These are phyloP conservation scores for Drosophila kanekoi DNA, from an alignment of 2,888 invertebrate genomes.

Conservation along the genomic window DNA sequence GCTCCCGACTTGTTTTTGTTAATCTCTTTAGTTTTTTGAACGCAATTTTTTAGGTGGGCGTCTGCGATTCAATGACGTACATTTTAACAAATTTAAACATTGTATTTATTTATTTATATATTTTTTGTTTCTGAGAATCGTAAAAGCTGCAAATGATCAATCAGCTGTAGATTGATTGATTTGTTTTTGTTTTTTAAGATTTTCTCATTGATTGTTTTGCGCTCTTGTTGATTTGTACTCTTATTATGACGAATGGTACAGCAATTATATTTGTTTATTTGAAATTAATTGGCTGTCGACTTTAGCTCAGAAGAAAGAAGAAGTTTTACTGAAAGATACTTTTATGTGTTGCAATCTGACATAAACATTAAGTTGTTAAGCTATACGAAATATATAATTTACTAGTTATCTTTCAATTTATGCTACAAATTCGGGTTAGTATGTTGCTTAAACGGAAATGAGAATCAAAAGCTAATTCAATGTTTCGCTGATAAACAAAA, in stretches of 20 bases:
- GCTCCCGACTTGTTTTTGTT: not conserved
- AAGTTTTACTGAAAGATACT: not conserved
- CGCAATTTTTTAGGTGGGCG: slow-evolving; percentile 44
- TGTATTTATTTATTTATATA: not conserved
- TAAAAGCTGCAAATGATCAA: slow-evolving; percentile 5
- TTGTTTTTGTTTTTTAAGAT: slow-evolving; percentile 26
- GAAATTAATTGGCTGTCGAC: slow-evolving; percentile 15
- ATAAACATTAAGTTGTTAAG: too few relatives aligned
- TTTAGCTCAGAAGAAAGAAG: slow-evolving; percentile 1
- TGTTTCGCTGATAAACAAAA: too few relatives aligned
- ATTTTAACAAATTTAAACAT: slow-evolving; percentile 10
- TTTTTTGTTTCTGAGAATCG: not conserved
- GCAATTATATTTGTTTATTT: slow-evolving; percentile 23
- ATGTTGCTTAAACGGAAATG: too few relatives aligned
- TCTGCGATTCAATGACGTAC: slow-evolving; percentile 41
- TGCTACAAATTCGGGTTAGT: too few relatives aligned
- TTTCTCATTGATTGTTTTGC: slow-evolving; percentile 13
- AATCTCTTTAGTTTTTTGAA: slow-evolving; percentile 4
- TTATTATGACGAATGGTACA: slow-evolving; percentile 9
- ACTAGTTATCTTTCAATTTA: too few relatives aligned
- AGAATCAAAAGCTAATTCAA: too few relatives aligned
- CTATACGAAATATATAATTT: too few relatives aligned
- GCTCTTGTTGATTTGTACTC: slow-evolving; percentile 2
- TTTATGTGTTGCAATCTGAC: not conserved
- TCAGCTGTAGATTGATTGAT: slow-evolving; percentile 24